These are phyloP conservation scores for Varanus komodoensis DNA, from an alignment of 2,113 vertebrate species.

Conservation along the genomic window DNA sequence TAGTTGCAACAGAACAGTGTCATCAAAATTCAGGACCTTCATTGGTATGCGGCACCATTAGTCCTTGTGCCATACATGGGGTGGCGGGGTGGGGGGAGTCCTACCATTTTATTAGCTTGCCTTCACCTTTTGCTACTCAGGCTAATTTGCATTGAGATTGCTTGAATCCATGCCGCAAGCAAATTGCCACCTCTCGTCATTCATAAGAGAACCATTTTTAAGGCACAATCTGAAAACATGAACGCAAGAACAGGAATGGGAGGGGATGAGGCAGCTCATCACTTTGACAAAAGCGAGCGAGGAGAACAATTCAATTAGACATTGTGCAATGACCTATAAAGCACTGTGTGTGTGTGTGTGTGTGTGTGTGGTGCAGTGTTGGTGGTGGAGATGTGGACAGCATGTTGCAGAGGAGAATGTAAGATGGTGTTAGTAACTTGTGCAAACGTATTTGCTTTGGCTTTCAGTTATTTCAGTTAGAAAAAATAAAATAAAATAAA, in stretches of 20 bases:
- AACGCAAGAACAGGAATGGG: neutral
- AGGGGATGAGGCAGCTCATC: neutral
- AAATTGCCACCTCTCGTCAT: constrained; percentile 4
- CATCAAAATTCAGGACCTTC: neutral
- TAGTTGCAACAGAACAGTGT: constrained; percentile 36
- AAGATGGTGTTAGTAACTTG: neutral
- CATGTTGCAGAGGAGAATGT: neutral
- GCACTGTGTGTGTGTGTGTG: neutral
- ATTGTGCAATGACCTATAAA: neutral
- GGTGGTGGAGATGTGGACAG: rapidly evolving
- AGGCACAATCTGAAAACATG: constrained; percentile 29
- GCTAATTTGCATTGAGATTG: neutral
- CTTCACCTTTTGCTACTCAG: neutral
- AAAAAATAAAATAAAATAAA: no score
- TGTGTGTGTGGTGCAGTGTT: neutral
- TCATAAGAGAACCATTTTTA: neutral
- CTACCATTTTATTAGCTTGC: neutral
- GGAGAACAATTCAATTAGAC: constrained; percentile 29
- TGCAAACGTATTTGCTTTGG: neutral
- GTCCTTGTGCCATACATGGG: neutral
- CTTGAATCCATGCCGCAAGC: neutral
- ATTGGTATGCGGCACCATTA: neutral
- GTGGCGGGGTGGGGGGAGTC: neutral
- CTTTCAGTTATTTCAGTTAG: neutral
- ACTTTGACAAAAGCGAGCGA: neutral